Base-by-base conservation (phyloP, 2,113 vertebrate species). In the Macrotus californicus region DNA sequence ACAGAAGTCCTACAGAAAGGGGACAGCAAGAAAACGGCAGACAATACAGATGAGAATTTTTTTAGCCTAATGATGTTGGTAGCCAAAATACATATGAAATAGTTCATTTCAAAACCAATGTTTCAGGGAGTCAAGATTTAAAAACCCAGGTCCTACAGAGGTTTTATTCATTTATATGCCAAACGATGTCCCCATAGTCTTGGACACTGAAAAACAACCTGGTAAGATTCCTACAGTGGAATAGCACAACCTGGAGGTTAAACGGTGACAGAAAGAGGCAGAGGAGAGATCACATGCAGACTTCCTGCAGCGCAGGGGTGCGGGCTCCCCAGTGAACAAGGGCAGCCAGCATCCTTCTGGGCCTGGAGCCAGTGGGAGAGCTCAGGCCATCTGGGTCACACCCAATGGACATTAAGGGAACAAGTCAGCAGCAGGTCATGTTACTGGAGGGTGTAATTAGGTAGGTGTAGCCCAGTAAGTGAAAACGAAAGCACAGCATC, bases 1-100 rank as follows among this genome's bases (percentile, higher is more conserved):
- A 98, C 97, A 97, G 94, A 97, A 96, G 96, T 98, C 98, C 98
- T 98, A 93, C 54, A 92, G 97, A 97, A 92, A 96, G 97, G 97
- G 97, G 93, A 97, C 92, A 97, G 97, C 89, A 10, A 98, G 97
- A 98, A 92, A 96, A 97, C 0, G 93, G 96, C 96, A 98, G 97
- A 98, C 86, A 97, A 87, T 1, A 97, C 83, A 96, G 73, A 96
- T 83, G 91, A 95, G 95, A 94, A 41, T 64, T 89, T 96, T 89
- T 96, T 90, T 36, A 95, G 72, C 94, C 95, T 94, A 21, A n/a
- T 39, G 31, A 86, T 15, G 52, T 26, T 39, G n/a, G 75, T 26
- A 93, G 89, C 59, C 91, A 96, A 73, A 95, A 93, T 54, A 96
- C 80, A 97, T 15, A 77, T 22, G 89, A 94, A 88, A 91, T 54